These are phyloP conservation scores for Leptinotarsa undecemlineata DNA, from an alignment of 1,140 invertebrate species.

Conservation along the genomic window DNA sequence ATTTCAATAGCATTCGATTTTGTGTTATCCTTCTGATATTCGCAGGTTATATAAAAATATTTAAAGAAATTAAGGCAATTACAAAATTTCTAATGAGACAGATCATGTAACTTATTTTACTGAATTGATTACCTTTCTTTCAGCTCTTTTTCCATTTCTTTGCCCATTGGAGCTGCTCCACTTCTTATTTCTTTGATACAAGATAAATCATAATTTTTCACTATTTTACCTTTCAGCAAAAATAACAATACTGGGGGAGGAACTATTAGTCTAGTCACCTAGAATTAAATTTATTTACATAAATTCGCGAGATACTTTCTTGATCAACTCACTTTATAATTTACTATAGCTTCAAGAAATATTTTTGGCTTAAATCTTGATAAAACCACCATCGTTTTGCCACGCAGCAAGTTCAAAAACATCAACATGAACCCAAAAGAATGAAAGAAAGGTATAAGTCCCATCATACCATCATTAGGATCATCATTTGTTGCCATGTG, in stretches of 20 bases:
- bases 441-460: conserved; percentile 54
- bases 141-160: conserved; percentile 49
- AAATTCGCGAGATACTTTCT: conserved; percentile 55
- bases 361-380: conserved; percentile 48
- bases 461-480: conserved; percentile 45
- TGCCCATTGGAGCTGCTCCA: conserved; percentile 60
- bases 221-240: conserved; percentile 49
- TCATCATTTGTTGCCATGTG: conserved; percentile 40
- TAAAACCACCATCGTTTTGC: conserved; percentile 49
- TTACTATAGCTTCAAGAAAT: conserved; percentile 48
- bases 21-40: background rate
- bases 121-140: conserved; percentile 34
- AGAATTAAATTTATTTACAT: conserved; percentile 16
- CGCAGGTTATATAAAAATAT: background rate
- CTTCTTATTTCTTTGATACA: conserved; percentile 56
- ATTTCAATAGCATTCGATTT: background rate
- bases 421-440: conserved; percentile 54
- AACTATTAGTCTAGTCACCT: conserved; percentile 48
- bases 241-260: conserved; percentile 51
- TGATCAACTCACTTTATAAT: conserved; percentile 45
- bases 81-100: no score
- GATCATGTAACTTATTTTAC: no score
- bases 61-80: background rate
- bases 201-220: conserved; percentile 57
- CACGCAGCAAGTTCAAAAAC: conserved; percentile 49